Evolutionary conservation across 2,797 vertebrate species (phyloP).

Genomic region (Enteromius fasciolatus): DNA sequence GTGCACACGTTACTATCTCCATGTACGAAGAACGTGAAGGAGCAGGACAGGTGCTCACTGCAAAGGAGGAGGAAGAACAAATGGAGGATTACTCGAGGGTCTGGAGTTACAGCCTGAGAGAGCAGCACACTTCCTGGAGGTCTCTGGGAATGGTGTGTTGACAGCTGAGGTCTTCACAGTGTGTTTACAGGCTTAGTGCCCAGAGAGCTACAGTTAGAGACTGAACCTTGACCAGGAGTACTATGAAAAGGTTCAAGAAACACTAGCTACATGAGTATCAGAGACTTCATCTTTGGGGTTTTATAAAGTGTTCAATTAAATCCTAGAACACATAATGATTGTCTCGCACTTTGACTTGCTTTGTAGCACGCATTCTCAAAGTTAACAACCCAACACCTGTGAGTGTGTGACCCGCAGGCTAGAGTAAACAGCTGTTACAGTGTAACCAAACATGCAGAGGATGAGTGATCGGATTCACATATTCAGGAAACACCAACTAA

Average conservation of each 20-base stretch:
- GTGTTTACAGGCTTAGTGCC: neutral
- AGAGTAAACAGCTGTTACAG: constrained; percentile 41
- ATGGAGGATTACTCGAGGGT: constrained; percentile 89
- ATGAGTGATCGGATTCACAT: neutral
- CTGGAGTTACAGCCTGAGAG: neutral
- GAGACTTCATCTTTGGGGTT: constrained; percentile 1
- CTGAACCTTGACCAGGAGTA: constrained; percentile 13
- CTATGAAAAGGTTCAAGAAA: constrained; percentile 4
- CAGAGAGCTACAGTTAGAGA: neutral
- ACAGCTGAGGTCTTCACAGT: constrained; percentile 39
- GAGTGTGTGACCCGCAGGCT: constrained; percentile 20
- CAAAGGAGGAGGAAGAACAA: constrained; percentile 65
- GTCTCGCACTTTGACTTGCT: neutral
- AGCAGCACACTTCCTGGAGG: constrained; percentile 18
- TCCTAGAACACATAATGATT: neutral
- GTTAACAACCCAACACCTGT: constrained; percentile 24
- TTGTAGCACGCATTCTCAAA: constrained; percentile 17
- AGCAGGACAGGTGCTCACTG: constrained; percentile 97
- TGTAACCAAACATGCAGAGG: constrained; percentile 20
- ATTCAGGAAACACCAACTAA: constrained; percentile 10
- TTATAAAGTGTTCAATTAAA: constrained; percentile 14
- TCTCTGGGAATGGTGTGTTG: constrained; percentile 21
- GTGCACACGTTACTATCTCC: constrained; percentile 98
- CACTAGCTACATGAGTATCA: neutral
- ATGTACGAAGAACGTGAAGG: constrained; percentile 97